phyloP scores from a whole-genome alignment of 2,797 vertebrate species.

The Telmatherina bonti region DNA sequence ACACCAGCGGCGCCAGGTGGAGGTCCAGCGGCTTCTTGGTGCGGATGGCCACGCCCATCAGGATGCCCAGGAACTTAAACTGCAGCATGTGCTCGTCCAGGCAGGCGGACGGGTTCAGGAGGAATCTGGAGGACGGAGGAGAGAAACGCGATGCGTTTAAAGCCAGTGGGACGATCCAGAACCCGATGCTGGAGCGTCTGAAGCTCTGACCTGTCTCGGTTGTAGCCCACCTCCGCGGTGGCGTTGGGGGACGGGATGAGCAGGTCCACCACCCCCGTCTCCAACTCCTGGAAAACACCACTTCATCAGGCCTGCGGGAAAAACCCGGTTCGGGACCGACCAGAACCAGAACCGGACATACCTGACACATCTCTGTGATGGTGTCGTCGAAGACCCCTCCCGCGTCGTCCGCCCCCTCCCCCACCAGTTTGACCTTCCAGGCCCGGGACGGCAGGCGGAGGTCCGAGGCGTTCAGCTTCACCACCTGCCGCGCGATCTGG shows the following conservation, averaged over 20 bases:
- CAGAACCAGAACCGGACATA: conserved; percentile 19
- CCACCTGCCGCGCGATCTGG: conserved; percentile 90
- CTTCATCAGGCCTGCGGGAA: not conserved
- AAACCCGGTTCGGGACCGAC: not conserved
- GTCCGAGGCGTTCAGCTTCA: conserved; percentile 85
- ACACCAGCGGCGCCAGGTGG: conserved; percentile 86
- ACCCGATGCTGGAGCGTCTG: accelerated
- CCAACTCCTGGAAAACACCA: conserved; percentile 78
- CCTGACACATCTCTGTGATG: conserved; percentile 90
- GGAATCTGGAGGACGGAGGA: conserved; percentile 69
- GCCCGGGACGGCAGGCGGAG: conserved; percentile 86
- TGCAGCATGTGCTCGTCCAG: conserved; percentile 85
- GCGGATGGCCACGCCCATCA: conserved; percentile 87
- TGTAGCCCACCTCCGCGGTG: conserved; percentile 86
- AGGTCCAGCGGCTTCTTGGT: conserved; percentile 89
- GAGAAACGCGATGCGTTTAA: too few species aligned
- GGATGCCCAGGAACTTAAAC: conserved; percentile 86
- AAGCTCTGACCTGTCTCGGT: conserved; percentile 83
- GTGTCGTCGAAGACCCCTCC: conserved; percentile 88
- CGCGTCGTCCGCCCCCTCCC: conserved; percentile 86
- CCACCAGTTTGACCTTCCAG: conserved; percentile 89
- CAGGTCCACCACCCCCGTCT: conserved; percentile 85
- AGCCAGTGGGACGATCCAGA: not conserved
- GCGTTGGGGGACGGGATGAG: conserved; percentile 87
- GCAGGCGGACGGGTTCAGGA: conserved; percentile 82